Evolutionary conservation across 2,888 invertebrate genomes (phyloP), one percentile per base, ranked within the genome.

Genomic region (Yponomeuta sedellus): DNA sequence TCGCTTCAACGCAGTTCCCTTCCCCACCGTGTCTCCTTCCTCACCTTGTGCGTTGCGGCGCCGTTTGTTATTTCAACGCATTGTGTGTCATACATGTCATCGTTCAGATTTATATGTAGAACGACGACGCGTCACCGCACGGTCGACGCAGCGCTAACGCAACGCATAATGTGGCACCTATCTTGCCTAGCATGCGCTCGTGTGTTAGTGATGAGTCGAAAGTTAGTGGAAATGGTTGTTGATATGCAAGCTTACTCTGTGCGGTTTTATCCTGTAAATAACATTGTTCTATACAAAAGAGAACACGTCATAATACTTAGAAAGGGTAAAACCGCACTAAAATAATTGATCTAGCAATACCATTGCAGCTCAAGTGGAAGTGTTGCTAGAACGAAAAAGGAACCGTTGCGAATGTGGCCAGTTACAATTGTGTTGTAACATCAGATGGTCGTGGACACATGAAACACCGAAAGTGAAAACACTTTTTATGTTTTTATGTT

Each of bases 161-260:
- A n/a, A n/a, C n/a, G n/a, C n/a, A n/a, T n/a, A n/a, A n/a, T n/a
- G n/a, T n/a, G n/a, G n/a, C n/a, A n/a, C n/a, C n/a, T n/a, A n/a
- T n/a, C n/a, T 62, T 10, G 22, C 66, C 59, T 57, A 78, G 81
- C 78, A 70, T 69, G 82, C 83, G 84, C 81, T 77, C 75, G 72
- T 71, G 77, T 81, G 85, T 91, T 90, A 90, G 88, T 86, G 88
- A 87, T 83, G 90, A 90, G 90, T 88, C 89, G 89, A 88, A 88
- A 87, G 28, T 91, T 89, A 89, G 89, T 86, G 78, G 69, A 61
- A 68, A 64, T 39, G 63, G 68, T 62, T 25, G 65, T 59, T 64
- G 66, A 65, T 66, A 68, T 22, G 22, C 34, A 67, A 71, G 69
- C 66, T 34, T 59, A 59, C 25, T 20, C 59, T 59, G 10, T 59